A percentile compares a stretch with the other conserved stretches of the same genome.
phyloP scores from a whole-genome alignment of 2,888 invertebrate genomes.

The Mactromeris polynyma region DNA sequence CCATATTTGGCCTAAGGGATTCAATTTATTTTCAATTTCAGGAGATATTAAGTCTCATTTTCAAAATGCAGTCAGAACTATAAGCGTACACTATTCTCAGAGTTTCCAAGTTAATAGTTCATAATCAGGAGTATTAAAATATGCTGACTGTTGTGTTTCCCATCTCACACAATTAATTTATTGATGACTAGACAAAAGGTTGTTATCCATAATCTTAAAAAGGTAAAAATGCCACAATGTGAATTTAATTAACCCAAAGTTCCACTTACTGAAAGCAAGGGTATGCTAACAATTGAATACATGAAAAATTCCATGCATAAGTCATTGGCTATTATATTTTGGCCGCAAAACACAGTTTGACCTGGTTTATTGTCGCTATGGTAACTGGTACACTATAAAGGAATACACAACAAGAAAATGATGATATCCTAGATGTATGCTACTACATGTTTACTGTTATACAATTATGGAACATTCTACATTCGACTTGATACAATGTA shows the following conservation, averaged over 20 bases:
- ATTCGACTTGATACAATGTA: not conserved
- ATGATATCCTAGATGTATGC: not conserved
- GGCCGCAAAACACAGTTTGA: conserved; percentile 17
- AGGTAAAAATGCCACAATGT: not conserved
- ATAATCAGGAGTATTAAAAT: not conserved
- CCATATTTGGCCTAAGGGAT: not conserved
- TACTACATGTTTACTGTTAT: conserved; percentile 16
- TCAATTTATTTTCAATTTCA: no score
- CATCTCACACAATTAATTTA: not conserved
- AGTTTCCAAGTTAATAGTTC: no score
- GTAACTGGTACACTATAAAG: not conserved
- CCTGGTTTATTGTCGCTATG: conserved; percentile 18
- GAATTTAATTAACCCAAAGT: not conserved
- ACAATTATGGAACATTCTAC: conserved; percentile 11
- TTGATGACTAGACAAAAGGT: not conserved
- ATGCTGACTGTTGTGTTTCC: not conserved
- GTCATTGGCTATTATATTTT: not conserved
- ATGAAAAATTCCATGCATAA: not conserved
- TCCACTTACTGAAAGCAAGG: not conserved
- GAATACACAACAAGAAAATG: conserved; percentile 6
- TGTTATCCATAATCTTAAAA: not conserved
- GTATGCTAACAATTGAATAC: not conserved
- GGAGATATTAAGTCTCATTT: no score
- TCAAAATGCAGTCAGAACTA: no score
- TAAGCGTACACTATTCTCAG: no score